A percentile compares a stretch with the other conserved stretches of the same genome.
phyloP scores from a whole-genome alignment of 1,140 invertebrate genomes.

The Lordiphosa mommai region DNA sequence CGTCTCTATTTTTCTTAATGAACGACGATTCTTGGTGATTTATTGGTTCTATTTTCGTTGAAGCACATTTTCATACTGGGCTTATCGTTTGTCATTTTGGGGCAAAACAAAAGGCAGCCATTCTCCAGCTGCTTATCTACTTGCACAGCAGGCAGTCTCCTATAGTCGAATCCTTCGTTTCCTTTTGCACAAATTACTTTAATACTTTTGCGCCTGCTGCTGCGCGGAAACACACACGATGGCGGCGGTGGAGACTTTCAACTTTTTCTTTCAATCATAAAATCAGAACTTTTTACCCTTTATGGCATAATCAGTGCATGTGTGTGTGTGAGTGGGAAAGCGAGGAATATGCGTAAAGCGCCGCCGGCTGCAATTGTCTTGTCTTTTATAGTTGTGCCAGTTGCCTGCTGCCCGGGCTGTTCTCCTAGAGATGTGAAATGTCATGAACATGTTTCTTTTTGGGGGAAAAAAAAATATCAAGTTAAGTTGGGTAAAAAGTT shows the following conservation, averaged over 20 bases:
- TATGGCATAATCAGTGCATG: conserved; percentile 67
- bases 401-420: conserved; percentile 17
- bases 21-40: conserved; percentile 41
- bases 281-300: conserved; percentile 75
- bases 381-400: conserved; percentile 65
- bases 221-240: conserved; percentile 43
- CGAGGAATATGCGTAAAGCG: conserved; percentile 14
- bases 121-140: conserved; percentile 49
- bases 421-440: conserved; percentile 9
- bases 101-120: conserved; percentile 23
- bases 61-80: conserved; percentile 24
- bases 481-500: no score
- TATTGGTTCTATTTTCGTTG: conserved; percentile 45
- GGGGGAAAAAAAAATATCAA: neutral
- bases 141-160: conserved; percentile 50
- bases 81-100: conserved; percentile 44
- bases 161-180: conserved; percentile 13
- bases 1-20: conserved; percentile 27
- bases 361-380: conserved; percentile 67
- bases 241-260: conserved; percentile 25
- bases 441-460: conserved; percentile 17
- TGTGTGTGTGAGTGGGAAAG: conserved; percentile 10
- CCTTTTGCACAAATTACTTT: conserved; percentile 64
- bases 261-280: conserved; percentile 72
- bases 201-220: conserved; percentile 69